These are phyloP conservation scores for Limulus polyphemus DNA, from an alignment of 2,888 invertebrate genomes.

Conservation along the genomic window DNA sequence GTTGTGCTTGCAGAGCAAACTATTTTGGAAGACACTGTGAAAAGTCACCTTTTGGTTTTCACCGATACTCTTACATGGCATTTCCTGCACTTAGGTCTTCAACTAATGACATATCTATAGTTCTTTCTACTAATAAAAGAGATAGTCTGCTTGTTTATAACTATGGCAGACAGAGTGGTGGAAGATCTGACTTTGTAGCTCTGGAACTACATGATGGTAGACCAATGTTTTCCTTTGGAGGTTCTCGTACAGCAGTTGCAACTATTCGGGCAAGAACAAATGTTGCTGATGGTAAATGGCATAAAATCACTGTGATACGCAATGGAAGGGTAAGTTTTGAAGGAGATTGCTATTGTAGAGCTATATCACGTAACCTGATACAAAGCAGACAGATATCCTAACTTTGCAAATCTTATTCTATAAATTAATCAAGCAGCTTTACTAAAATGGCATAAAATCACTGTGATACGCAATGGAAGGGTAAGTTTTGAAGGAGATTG, in stretches of 20 bases:
- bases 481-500: constrained; percentile 54
- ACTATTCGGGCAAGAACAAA: constrained; percentile 57
- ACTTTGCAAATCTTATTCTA: no score
- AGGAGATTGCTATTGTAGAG: background rate
- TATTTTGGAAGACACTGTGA: constrained; percentile 80
- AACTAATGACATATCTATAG: constrained; percentile 79
- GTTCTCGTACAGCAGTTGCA: constrained; percentile 65
- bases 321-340: constrained; percentile 77
- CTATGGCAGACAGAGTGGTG: constrained; percentile 73
- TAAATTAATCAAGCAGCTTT: no score
- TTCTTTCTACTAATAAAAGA: constrained; percentile 66
- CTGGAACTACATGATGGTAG: constrained; percentile 72
- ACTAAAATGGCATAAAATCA: constrained; percentile 84
- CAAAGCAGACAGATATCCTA: no score
- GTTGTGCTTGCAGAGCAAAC: constrained; percentile 65
- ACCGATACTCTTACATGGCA: constrained; percentile 74
- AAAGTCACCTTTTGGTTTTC: constrained; percentile 76
- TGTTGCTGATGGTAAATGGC: constrained; percentile 77
- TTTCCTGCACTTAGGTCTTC: constrained; percentile 72
- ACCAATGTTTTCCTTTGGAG: constrained; percentile 78
- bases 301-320: constrained; percentile 77
- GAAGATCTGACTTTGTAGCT: constrained; percentile 82
- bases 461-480: constrained; percentile 75
- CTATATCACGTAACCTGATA: no score
- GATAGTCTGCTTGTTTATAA: constrained; percentile 81